Percentiles rank a stretch among this genome's conserved stretches.
These are phyloP conservation scores for Salvator merianae DNA, from an alignment of 2,113 vertebrate genomes.

Conservation along the genomic window DNA sequence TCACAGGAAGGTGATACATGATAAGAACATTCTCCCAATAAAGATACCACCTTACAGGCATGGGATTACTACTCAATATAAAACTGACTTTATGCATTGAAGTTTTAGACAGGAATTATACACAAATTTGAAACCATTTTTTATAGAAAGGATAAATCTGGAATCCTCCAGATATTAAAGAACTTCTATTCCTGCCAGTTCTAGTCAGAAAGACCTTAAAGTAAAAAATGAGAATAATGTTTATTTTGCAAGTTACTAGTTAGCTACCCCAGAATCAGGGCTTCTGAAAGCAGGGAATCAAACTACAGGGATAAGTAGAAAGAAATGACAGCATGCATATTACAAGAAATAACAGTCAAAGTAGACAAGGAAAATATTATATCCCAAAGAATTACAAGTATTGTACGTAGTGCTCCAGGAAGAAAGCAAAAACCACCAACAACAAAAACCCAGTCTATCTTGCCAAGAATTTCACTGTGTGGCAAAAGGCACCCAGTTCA, in stretches of 20 bases:
- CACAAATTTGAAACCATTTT: background rate
- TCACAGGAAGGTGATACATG: background rate
- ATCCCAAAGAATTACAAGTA: too few relatives aligned
- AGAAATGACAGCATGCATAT: background rate
- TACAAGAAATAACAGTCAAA: background rate
- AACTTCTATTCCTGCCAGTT: too few relatives aligned
- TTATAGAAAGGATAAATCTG: background rate
- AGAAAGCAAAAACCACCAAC: background rate
- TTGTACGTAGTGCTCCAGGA: background rate
- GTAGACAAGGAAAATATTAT: background rate
- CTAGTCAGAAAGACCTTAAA: too few relatives aligned
- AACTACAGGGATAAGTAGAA: background rate
- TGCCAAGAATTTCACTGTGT: background rate
- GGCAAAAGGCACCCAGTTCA: background rate
- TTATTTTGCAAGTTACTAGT: too few relatives aligned
- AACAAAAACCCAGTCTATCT: background rate
- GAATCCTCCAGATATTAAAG: too few relatives aligned
- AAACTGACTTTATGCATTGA: background rate
- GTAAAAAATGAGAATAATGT: too few relatives aligned
- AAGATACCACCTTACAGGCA: background rate
- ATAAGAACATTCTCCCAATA: background rate
- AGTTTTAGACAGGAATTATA: background rate
- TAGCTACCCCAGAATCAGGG: background rate
- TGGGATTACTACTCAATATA: background rate
- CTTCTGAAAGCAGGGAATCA: background rate